Evolutionary conservation across 2,113 vertebrate genomes (phyloP).

Genomic region (Pholis gunnellus): DNA sequence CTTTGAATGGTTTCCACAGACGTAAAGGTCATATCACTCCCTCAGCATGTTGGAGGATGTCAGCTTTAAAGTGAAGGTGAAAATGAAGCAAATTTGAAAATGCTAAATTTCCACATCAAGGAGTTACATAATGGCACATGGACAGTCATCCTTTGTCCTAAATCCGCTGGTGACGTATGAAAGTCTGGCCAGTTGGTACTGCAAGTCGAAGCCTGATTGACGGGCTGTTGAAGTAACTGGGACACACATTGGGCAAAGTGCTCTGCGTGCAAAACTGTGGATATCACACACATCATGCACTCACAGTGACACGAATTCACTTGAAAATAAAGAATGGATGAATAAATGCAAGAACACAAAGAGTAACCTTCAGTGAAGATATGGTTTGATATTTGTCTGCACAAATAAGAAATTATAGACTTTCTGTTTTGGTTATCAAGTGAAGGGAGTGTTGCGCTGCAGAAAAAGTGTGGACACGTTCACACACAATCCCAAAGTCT

Average conservation of each 20-base stretch:
- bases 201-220: slow-evolving; percentile 51
- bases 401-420: slow-evolving; percentile 39
- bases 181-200: slow-evolving; percentile 38
- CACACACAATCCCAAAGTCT: slow-evolving; percentile 16
- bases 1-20: slow-evolving; percentile 64
- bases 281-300: slow-evolving; percentile 20
- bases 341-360: slow-evolving; percentile 61
- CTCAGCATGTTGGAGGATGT: slow-evolving; percentile 54
- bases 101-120: slow-evolving; percentile 34
- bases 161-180: slow-evolving; percentile 26
- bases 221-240: slow-evolving; percentile 28
- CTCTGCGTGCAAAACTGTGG: slow-evolving; percentile 32
- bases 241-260: slow-evolving; percentile 8
- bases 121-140: slow-evolving; percentile 45
- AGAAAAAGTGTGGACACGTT: slow-evolving; percentile 3
- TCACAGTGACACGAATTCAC: slow-evolving; percentile 20
- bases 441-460: neutral
- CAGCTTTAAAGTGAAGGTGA: slow-evolving; percentile 48
- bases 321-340: slow-evolving; percentile 46
- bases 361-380: slow-evolving; percentile 36
- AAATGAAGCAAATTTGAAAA: slow-evolving; percentile 47
- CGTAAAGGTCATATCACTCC: slow-evolving; percentile 55
- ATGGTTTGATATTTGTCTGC: slow-evolving; percentile 52
- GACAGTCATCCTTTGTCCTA: slow-evolving; percentile 30
- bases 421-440: slow-evolving; percentile 61